Base-by-base conservation (phyloP, 2,888 invertebrate genomes). In the Epirrhoe alternata region DNA sequence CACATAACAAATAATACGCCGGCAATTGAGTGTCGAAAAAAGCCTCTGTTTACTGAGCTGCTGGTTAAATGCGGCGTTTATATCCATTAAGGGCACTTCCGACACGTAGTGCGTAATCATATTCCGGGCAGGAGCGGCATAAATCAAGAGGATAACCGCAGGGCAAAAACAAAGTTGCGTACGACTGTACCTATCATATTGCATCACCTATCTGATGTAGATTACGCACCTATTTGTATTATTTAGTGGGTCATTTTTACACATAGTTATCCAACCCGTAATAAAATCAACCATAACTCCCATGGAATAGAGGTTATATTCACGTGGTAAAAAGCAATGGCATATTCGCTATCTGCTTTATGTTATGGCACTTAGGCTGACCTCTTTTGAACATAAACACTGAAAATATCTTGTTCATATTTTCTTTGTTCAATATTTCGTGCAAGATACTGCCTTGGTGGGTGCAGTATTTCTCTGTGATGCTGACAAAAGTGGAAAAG, bases 71-170 rank as follows among this genome's bases (percentile, higher is more conserved):
- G 84, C 82, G 80, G 86, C 90, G 89, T 92, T 92, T 89, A 89
- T 92, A 90, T 87, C 90, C 89, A 92, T 92, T 91, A 91, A 85
- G 86, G 89, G 83, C 78, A 87, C 89, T 89, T 89, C 89, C 90
- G 86, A 87, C 88, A 87, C 86, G 86, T 85, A 86, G 82, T 75
- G 79, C 79, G 86, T 88, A 89, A 89, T 89, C 88, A 88, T 87
- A 89, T 89, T 91, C 90, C 82, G 83, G 83, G 87, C 92, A 90
- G 90, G 88, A 86, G 81, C 82, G 78, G 85, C 81, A 88, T 91
- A 92, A 92, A 92, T 93, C 91, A 90, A 84, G 82, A 85, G 88
- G 87, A 86, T 88, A 87, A 83, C 87, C 82, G 78, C 61, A 81
- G 80, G 85, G 89, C 79, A 89, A 89, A 90, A 90, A 88, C 84